Percentiles rank a stretch among this genome's conserved stretches.
Conservation (phyloP, 2,888 invertebrate genomes). For the Ctenicera cuprea region DNA sequence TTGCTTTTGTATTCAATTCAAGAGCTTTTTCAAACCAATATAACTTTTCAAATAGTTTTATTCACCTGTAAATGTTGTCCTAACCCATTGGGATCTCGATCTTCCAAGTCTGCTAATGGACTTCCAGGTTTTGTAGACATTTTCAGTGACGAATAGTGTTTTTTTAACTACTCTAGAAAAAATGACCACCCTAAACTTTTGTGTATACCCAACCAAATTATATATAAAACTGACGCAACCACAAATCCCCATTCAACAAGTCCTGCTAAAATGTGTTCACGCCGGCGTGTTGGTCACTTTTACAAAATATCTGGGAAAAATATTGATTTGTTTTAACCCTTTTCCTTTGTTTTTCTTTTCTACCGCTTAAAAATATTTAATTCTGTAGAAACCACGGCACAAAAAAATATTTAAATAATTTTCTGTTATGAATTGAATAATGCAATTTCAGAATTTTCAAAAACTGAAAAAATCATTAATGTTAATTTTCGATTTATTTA, state of each 20-base stretch:
- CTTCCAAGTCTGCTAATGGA: slow-evolving; percentile 76
- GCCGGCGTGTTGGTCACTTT: slow-evolving; percentile 56
- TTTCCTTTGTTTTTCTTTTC: slow-evolving; percentile 11
- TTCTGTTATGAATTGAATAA: too few relatives aligned
- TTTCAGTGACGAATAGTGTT: slow-evolving; percentile 15
- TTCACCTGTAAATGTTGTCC: slow-evolving; percentile 84
- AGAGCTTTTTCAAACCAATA: too few relatives aligned
- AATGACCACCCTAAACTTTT: slow-evolving; percentile 30
- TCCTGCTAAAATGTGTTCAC: slow-evolving; percentile 50
- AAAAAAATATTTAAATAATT: too few relatives aligned
- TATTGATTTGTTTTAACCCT: slow-evolving; percentile 52
- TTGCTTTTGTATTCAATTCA: neutral
- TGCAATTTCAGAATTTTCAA: too few relatives aligned
- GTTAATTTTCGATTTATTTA: too few relatives aligned
- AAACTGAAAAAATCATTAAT: too few relatives aligned
- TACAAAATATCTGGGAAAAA: slow-evolving; percentile 51
- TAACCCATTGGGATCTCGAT: slow-evolving; percentile 82
- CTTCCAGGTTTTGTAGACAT: slow-evolving; percentile 71
- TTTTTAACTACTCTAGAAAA: slow-evolving; percentile 8
- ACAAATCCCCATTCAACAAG: slow-evolving; percentile 56
- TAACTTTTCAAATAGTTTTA: neutral
- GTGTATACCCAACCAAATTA: slow-evolving; percentile 39
- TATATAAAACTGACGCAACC: slow-evolving; percentile 48
- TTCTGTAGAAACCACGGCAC: neutral
- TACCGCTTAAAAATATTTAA: neutral